These are phyloP conservation scores for Puntigrus tetrazona DNA, from an alignment of 2,113 vertebrate species.

Conservation along the genomic window DNA sequence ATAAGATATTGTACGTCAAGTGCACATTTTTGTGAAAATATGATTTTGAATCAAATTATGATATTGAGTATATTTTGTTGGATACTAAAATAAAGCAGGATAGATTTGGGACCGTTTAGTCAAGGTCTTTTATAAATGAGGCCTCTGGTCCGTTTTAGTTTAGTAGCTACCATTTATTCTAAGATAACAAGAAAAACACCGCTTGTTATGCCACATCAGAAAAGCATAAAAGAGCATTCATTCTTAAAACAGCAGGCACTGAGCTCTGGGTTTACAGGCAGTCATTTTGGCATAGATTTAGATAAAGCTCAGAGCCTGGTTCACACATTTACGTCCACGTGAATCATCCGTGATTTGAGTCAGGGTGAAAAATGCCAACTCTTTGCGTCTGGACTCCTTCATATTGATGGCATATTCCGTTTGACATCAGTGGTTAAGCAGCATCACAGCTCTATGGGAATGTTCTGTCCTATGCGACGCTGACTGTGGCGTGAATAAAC, in stretches of 20 bases:
- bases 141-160: constrained; percentile 1
- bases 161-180: constrained; percentile 15
- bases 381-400: constrained; percentile 17
- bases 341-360: not conserved
- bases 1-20: not conserved
- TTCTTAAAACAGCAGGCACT: constrained; percentile 30
- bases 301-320: constrained; percentile 34
- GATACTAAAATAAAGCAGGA: not conserved
- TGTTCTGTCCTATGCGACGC: constrained; percentile 14
- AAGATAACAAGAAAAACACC: not conserved
- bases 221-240: constrained; percentile 16
- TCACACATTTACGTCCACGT: constrained; percentile 30
- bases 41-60: not conserved
- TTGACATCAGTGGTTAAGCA: constrained; percentile 41
- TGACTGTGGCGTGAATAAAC: constrained; percentile 7
- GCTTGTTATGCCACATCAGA: constrained; percentile 24
- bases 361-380: not conserved
- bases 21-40: not conserved
- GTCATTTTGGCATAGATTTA: constrained; percentile 53
- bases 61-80: not conserved
- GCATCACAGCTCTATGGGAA: constrained; percentile 31
- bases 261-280: constrained; percentile 42
- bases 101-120: not conserved
- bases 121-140: constrained; percentile 28
- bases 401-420: constrained; percentile 15